Evolutionary conservation across 2,797 vertebrate species (phyloP), one percentile per base, ranked within the genome.

Genomic region (Clarias platycephalus): DNA sequence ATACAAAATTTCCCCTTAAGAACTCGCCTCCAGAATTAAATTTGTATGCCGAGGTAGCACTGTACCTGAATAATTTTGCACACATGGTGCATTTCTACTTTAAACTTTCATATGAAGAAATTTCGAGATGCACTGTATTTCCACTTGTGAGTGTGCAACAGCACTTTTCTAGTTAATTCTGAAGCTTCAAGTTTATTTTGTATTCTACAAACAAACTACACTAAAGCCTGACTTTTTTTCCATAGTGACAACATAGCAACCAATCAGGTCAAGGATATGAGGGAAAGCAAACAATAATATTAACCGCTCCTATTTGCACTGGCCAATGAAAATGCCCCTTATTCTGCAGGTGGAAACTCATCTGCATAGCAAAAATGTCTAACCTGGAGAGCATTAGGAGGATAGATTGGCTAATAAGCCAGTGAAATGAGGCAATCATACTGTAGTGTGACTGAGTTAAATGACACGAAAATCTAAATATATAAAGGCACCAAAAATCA

Each of bases 291-390:
- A 24, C 77, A 64, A 64, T 79, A n/a, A 77, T 4, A 60, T 60
- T 3, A 40, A 80, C 4, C 1, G 40, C n/a, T 28, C 78, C 62
- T 28, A 8, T 66, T 53, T 66, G 37, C 18, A 80, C 40, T 80
- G 78, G 26, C 62, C 78, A 80, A 66, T 49, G 62, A 80, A 80
- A 80, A 66, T 20, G 60, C n/a, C 2, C n/a, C 10, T 62, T 78
- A 16, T 40, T 53, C 58, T 63, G 58, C 13, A 5, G 2, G 57
- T 40, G 34, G 76, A 60, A 60, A 60, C 10, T 1, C 1, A 12
- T 60, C 1, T 57, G 26, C 1, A 20, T 20, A 18, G 49, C n/a
- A 28, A 28, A 74, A 53, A 28, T 31, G 53, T 16, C 22, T 78
- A 62, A 62, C 20, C 24, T 44, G 7, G 24, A 28, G 13, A 31